Evolutionary conservation across 2,797 vertebrate species (phyloP), one percentile per base, ranked within the genome.

Genomic region (Neomorphus geoffroyi): DNA sequence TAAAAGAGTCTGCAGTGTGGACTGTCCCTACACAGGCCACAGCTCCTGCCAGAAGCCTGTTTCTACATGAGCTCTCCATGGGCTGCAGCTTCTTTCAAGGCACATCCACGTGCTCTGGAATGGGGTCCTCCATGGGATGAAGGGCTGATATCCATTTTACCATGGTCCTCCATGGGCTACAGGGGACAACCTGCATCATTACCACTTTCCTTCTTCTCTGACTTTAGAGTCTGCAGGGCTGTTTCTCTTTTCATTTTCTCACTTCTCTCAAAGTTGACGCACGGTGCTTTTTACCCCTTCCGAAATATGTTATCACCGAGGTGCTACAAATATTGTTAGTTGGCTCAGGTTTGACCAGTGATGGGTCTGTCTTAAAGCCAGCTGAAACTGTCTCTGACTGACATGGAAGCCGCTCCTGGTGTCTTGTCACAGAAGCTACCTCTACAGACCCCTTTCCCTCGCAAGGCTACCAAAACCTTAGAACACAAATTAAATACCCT

Each of bases 21-120:
- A 26, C 27, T 41, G 46, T 10, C 4, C 58, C 30, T 54, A 15
- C 9, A 48, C 7, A 19, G 18, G 4, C 5, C 30, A 48, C 22
- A 24, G 11, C 4, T 66, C 26, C 41, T 61, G 46, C 7, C 33
- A 19, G 39, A 10, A 79, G 1, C 17, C 21, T 58, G 8, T 26
- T 60, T 13, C 33, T 33, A 24, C 1, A 2, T 8, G 28, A 7
- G 11, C 1, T 78, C 5, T 53, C 28, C 23, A 30, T 0, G 2
- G 19, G 10, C 39, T 61, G 28, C 21, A 30, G 39, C 7, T 41
- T 56, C 50, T 28, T 33, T 56, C 43, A 64, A 57, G 41, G 17
- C 33, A 48, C 10, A 56, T 8, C 11, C 3, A 35, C 41, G 6
- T 64, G 24, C 13, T 37, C 23, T 28, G 39, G 39, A 23, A 18